A percentile compares a stretch with the other conserved stretches of the same genome.
These are phyloP conservation scores for Philonicus albiceps DNA, from an alignment of 2,888 invertebrate species.

Conservation along the genomic window DNA sequence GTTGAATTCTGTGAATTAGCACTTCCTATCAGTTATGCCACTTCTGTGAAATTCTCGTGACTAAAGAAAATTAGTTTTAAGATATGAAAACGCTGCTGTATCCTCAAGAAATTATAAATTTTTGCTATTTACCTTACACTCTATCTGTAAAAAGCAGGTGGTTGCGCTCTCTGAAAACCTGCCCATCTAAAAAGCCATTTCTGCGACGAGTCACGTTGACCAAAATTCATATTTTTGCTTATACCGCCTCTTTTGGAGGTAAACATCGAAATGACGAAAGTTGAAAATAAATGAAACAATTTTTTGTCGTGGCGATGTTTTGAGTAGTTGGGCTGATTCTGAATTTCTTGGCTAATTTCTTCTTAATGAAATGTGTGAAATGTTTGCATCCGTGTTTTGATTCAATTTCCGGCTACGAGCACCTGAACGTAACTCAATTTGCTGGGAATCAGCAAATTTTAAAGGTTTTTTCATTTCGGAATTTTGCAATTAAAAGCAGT, in stretches of 20 bases:
- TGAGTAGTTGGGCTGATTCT: background rate
- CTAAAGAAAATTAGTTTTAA: background rate
- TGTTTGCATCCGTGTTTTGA: background rate
- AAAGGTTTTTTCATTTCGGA: background rate
- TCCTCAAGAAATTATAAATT: background rate
- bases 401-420: background rate
- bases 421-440: background rate
- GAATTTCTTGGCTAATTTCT: background rate
- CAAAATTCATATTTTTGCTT: background rate
- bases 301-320: background rate
- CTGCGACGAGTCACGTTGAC: background rate
- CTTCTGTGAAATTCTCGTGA: background rate
- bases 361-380: background rate
- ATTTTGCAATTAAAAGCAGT: background rate
- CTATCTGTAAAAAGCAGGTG: background rate
- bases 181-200: background rate
- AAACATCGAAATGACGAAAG: constrained; percentile 15
- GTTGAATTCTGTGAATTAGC: background rate
- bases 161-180: background rate
- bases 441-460: background rate
- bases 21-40: background rate
- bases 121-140: background rate
- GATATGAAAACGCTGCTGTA: background rate
- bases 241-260: background rate
- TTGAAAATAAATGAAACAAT: background rate